Percentiles rank a stretch among this genome's conserved stretches.
phyloP scores from a whole-genome alignment of 2,888 invertebrate species.

The Mamestra brassicae region DNA sequence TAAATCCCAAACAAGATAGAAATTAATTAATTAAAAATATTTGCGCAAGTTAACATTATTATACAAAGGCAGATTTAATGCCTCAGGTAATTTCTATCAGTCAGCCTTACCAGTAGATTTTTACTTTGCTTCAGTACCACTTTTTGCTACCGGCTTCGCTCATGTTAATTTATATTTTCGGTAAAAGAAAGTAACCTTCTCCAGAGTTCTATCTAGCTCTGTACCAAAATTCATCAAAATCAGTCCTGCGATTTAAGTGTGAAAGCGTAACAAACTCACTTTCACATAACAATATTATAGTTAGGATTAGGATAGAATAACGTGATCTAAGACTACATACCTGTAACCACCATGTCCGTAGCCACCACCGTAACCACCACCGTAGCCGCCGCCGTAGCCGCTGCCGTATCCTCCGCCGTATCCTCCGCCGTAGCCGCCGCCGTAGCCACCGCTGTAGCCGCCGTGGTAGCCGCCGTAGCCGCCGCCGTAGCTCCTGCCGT shows the following conservation, averaged over 20 bases:
- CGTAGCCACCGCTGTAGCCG: constrained; percentile 63
- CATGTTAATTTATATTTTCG: too few species aligned
- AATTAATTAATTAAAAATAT: background rate
- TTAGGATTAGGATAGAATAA: too few species aligned
- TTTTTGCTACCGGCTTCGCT: too few species aligned
- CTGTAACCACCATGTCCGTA: constrained; percentile 69
- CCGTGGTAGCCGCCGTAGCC: constrained; percentile 69
- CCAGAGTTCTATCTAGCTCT: too few species aligned
- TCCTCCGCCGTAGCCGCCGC: constrained; percentile 67
- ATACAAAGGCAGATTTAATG: background rate
- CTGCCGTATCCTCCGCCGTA: constrained; percentile 69
- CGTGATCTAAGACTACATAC: constrained; percentile 41
- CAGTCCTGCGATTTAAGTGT: too few species aligned
- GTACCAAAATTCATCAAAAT: too few species aligned
- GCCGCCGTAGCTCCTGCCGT: constrained; percentile 70
- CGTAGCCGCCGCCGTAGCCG: constrained; percentile 59
- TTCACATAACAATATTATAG: too few species aligned
- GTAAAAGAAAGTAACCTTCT: too few species aligned
- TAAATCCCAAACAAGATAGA: background rate
- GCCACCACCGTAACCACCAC: constrained; percentile 67
- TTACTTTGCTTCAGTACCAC: too few species aligned
- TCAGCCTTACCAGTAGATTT: background rate
- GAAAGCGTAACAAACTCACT: too few species aligned
- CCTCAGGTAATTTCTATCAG: background rate
- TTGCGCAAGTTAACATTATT: background rate